phyloP scores from a whole-genome alignment of 1,140 invertebrate species.

The Octopus sinensis region DNA sequence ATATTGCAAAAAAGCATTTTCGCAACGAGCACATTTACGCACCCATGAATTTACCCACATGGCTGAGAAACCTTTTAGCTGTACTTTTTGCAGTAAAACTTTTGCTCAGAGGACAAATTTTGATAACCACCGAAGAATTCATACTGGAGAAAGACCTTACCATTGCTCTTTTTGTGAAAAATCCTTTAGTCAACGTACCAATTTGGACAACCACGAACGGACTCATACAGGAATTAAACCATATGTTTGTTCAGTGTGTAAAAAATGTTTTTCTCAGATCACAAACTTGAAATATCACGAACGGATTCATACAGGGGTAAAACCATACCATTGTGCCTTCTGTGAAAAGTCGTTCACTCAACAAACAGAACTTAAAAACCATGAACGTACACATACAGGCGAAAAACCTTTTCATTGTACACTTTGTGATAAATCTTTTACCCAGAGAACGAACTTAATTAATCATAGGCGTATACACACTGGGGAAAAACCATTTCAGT shows the following conservation, averaged over 20 bases:
- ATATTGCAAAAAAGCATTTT: constrained; percentile 21
- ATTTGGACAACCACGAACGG: constrained; percentile 24
- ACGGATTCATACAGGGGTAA: constrained; percentile 10
- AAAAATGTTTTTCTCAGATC: constrained; percentile 11
- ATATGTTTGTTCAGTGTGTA: constrained; percentile 17
- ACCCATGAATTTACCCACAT: constrained; percentile 39
- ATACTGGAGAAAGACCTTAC: constrained; percentile 41
- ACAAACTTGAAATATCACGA: constrained; percentile 13
- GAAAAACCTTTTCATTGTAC: constrained; percentile 28
- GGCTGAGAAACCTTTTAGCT: constrained; percentile 42
- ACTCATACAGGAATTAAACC: constrained; percentile 18
- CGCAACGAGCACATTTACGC: constrained; percentile 18
- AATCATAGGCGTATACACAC: constrained; percentile 61
- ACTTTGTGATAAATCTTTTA: constrained; percentile 29
- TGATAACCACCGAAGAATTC: constrained; percentile 32
- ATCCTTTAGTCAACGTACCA: constrained; percentile 20
- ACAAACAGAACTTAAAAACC: constrained; percentile 25
- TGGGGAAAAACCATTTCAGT: constrained; percentile 83
- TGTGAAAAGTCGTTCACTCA: constrained; percentile 64
- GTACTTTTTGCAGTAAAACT: constrained; percentile 40
- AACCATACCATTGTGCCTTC: constrained; percentile 23
- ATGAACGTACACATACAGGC: constrained; percentile 24
- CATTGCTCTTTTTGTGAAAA: constrained; percentile 33
- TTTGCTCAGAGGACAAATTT: constrained; percentile 28
- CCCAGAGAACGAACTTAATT: constrained; percentile 28